Percentiles rank a stretch among this genome's conserved stretches.
These are phyloP conservation scores for Rhingia rostrata DNA, from an alignment of 2,888 invertebrate species.

Conservation along the genomic window DNA sequence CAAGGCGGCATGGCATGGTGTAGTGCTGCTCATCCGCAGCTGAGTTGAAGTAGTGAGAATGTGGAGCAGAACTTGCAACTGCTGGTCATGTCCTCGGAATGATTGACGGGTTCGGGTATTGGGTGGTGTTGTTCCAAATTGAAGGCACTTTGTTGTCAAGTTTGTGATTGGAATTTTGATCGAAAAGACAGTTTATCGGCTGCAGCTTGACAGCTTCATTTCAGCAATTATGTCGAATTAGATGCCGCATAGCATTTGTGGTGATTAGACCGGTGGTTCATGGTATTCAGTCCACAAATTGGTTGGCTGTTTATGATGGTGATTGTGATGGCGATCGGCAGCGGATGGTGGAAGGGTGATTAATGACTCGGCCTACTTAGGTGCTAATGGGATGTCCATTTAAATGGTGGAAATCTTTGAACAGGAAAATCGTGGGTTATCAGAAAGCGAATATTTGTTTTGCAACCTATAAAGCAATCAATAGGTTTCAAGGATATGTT, in stretches of 20 bases:
- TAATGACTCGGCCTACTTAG: constrained; percentile 22
- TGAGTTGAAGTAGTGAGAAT: constrained; percentile 7
- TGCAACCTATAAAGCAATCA: no score
- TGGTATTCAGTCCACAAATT: constrained; percentile 28
- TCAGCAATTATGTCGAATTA: constrained; percentile 63
- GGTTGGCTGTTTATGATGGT: constrained; percentile 16
- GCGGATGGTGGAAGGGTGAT: constrained; percentile 28
- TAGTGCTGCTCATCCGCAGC: background rate
- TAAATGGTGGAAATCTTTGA: background rate
- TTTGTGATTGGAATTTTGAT: constrained; percentile 67
- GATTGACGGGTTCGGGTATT: background rate
- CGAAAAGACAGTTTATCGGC: constrained; percentile 31
- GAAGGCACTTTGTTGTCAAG: constrained; percentile 63
- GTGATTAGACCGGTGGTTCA: constrained; percentile 37
- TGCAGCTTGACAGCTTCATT: constrained; percentile 63
- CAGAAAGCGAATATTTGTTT: background rate
- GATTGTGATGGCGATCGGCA: constrained; percentile 10
- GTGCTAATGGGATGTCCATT: constrained; percentile 16
- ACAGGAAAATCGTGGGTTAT: constrained; percentile 2
- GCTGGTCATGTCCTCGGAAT: constrained; percentile 32
- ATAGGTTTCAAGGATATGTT: no score
- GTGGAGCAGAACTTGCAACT: constrained; percentile 32
- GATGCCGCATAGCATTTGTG: constrained; percentile 32
- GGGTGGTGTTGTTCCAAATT: constrained; percentile 27
- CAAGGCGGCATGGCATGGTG: background rate